Evolutionary conservation across 2,113 vertebrate genomes (phyloP).

Genomic region (Tupaia chinensis): DNA sequence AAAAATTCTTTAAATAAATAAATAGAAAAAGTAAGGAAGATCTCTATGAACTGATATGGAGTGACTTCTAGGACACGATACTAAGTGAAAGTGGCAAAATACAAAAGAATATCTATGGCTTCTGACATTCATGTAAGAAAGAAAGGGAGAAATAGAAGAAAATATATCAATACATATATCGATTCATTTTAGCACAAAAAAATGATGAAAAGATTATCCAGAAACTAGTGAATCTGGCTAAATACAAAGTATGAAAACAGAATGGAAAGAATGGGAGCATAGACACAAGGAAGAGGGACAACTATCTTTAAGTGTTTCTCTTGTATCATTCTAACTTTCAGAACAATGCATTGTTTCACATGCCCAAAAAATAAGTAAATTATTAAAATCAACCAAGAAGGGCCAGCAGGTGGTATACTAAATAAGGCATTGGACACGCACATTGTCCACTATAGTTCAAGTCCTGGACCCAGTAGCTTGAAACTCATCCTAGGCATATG

Average conservation of each 20-base stretch:
- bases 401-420: no score
- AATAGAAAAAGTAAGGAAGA: not conserved
- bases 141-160: not conserved
- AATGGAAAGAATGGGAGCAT: not conserved
- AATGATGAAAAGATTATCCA: not conserved
- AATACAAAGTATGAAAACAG: not conserved
- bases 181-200: not conserved
- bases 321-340: slow-evolving; percentile 5
- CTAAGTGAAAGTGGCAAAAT: slow-evolving; percentile 10
- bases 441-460: no score
- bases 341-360: slow-evolving; percentile 4
- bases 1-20: no score
- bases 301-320: not conserved
- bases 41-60: not conserved
- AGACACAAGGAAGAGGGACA: not conserved
- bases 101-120: not conserved
- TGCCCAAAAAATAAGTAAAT: not conserved
- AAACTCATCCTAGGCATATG: no score
- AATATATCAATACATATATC: not conserved
- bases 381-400: not conserved
- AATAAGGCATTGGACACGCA: no score
- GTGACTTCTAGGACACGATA: not conserved
- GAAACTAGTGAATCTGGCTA: not conserved
- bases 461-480: no score
- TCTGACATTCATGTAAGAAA: not conserved